These are phyloP conservation scores for Phaenicophaeus curvirostris DNA, from an alignment of 2,797 vertebrate species.

Conservation along the genomic window DNA sequence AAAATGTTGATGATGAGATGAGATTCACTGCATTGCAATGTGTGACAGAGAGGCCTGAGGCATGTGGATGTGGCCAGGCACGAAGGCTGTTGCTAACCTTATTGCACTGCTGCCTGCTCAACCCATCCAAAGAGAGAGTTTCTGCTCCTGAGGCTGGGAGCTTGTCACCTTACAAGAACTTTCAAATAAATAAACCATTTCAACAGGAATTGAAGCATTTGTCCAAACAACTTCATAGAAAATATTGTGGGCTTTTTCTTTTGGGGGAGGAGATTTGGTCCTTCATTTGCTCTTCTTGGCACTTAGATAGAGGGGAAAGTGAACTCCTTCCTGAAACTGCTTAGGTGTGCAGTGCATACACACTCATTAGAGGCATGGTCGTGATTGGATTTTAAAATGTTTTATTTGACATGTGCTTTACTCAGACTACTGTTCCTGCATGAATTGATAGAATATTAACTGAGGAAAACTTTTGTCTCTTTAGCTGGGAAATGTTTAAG, in stretches of 20 bases:
- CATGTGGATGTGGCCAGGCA: fast-evolving
- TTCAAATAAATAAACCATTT: background rate
- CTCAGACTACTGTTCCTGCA: background rate
- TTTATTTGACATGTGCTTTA: background rate
- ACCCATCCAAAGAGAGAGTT: background rate
- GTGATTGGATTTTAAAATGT: background rate
- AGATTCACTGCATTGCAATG: fast-evolving
- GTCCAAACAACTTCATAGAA: background rate
- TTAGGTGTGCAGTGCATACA: background rate
- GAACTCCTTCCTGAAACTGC: background rate
- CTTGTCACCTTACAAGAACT: background rate
- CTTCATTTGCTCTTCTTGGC: background rate
- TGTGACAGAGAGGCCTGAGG: background rate
- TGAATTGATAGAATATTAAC: background rate
- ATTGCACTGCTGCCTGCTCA: background rate
- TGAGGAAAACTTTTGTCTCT: background rate
- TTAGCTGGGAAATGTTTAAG: background rate
- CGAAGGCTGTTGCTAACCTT: background rate
- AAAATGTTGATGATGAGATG: background rate
- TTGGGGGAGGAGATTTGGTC: background rate
- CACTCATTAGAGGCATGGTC: fast-evolving
- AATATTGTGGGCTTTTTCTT: background rate
- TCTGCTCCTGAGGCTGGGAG: background rate
- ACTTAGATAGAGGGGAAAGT: background rate
- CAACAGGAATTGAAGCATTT: background rate